A percentile compares a stretch with the other conserved stretches of the same genome.
These are phyloP conservation scores for Styela clava DNA, from an alignment of 23 tunicate species.

Conservation along the genomic window DNA sequence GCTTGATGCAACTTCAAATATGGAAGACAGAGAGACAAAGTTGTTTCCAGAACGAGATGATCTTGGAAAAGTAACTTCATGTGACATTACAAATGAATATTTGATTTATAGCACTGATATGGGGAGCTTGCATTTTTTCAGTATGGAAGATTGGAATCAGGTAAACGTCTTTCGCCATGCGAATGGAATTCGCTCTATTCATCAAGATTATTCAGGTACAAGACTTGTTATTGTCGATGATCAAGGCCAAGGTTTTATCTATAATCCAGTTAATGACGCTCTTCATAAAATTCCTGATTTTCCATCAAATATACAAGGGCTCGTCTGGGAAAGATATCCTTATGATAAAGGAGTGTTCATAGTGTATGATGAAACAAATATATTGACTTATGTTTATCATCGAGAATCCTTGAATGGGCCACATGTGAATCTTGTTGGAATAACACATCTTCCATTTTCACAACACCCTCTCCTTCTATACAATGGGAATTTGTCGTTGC, in stretches of 20 bases:
- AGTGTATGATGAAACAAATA: slow-evolving; percentile 59
- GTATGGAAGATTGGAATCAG: slow-evolving; percentile 77
- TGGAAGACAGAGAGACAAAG: slow-evolving; percentile 81
- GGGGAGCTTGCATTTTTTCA: slow-evolving; percentile 73
- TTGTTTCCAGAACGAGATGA: slow-evolving; percentile 83
- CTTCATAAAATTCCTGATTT: slow-evolving; percentile 52
- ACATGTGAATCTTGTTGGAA: slow-evolving; percentile 55
- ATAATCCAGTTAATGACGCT: slow-evolving; percentile 83
- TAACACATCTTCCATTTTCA: slow-evolving; percentile 71
- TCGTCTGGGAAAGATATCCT: slow-evolving; percentile 80
- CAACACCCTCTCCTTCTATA: slow-evolving; percentile 72
- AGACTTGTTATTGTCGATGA: slow-evolving; percentile 77
- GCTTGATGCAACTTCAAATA: slow-evolving; percentile 55
- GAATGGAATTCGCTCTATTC: slow-evolving; percentile 40
- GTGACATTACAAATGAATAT: slow-evolving; percentile 76
- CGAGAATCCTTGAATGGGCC: slow-evolving; percentile 67
- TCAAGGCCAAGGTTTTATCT: slow-evolving; percentile 81
- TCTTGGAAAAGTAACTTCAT: slow-evolving; percentile 62
- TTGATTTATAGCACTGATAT: slow-evolving; percentile 85
- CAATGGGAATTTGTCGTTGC: slow-evolving; percentile 77
- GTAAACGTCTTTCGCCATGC: slow-evolving; percentile 70
- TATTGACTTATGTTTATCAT: slow-evolving; percentile 66
- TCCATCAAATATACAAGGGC: slow-evolving; percentile 38
- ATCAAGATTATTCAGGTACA: slow-evolving; percentile 67
- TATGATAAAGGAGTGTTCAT: slow-evolving; percentile 79